Conservation (phyloP, 2,888 invertebrate species). For the Lepidonotus clava region DNA sequence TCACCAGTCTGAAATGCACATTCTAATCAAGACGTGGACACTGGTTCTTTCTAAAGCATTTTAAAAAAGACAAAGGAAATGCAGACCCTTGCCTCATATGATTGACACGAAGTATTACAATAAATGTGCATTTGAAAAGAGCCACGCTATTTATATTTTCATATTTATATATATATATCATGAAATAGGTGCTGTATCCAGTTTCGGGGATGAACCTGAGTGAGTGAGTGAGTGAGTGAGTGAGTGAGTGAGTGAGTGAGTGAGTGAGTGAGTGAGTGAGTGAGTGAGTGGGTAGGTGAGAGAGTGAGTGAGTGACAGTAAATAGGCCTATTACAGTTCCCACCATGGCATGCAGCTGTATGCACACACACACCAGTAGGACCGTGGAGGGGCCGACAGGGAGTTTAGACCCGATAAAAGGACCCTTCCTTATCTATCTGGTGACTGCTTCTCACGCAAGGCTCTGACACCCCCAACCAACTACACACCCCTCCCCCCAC, state of each 20-base stretch:
- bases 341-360: not conserved
- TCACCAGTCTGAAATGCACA: no score
- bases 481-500: not conserved
- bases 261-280: not conserved
- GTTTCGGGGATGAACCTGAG: not conserved
- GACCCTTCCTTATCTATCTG: not conserved
- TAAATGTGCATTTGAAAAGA: no score
- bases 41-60: no score
- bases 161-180: no score
- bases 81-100: no score
- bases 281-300: constrained; percentile 17
- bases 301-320: not conserved
- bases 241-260: constrained; percentile 22
- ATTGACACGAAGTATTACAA: no score
- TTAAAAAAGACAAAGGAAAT: no score
- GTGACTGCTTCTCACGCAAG: no score
- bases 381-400: not conserved
- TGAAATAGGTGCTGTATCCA: no score
- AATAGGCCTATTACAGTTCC: not conserved
- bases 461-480: not conserved
- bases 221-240: constrained; percentile 53
- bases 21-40: no score
- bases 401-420: not conserved
- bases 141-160: no score
- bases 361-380: no score